Conservation (phyloP, 2,113 vertebrate genomes). For the Podilymbus podiceps region DNA sequence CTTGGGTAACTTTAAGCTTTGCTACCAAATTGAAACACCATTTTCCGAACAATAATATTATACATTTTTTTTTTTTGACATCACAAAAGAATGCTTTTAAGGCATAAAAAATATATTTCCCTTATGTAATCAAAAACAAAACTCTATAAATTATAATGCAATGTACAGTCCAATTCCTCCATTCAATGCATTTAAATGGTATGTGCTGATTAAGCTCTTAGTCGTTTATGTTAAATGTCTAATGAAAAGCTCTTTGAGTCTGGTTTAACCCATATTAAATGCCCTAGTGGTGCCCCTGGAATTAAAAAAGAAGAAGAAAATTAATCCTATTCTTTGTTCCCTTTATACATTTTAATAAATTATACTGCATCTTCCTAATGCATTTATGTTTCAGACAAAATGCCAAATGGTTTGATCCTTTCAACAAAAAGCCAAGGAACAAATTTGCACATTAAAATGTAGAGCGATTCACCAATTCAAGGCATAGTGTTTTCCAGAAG, state of each 20-base stretch:
- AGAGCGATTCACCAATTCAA: slow-evolving; percentile 47
- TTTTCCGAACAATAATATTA: slow-evolving; percentile 72
- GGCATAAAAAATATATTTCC: slow-evolving; percentile 71
- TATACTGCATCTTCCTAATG: slow-evolving; percentile 51
- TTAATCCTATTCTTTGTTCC: slow-evolving; percentile 65
- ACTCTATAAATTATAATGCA: slow-evolving; percentile 71
- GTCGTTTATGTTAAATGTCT: slow-evolving; percentile 68
- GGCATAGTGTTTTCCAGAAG: slow-evolving; percentile 14
- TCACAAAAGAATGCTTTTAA: slow-evolving; percentile 71
- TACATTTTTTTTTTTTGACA: slow-evolving; percentile 50
- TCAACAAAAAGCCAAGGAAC: slow-evolving; percentile 46
- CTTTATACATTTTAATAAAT: slow-evolving; percentile 72
- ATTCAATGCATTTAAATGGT: slow-evolving; percentile 68
- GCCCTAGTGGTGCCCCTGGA: slow-evolving; percentile 45
- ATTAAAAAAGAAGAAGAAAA: slow-evolving; percentile 61
- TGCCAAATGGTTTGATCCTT: slow-evolving; percentile 65
- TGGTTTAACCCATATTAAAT: slow-evolving; percentile 68
- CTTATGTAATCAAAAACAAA: slow-evolving; percentile 78
- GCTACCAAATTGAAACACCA: slow-evolving; percentile 67
- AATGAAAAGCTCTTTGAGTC: slow-evolving; percentile 70
- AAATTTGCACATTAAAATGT: slow-evolving; percentile 66
- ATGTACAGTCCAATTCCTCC: slow-evolving; percentile 65
- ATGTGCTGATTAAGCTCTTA: slow-evolving; percentile 70
- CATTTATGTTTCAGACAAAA: slow-evolving; percentile 55
- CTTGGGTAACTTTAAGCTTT: slow-evolving; percentile 63